phyloP scores from a whole-genome alignment of 2,888 invertebrate genomes.

The Periphyllus acericola region DNA sequence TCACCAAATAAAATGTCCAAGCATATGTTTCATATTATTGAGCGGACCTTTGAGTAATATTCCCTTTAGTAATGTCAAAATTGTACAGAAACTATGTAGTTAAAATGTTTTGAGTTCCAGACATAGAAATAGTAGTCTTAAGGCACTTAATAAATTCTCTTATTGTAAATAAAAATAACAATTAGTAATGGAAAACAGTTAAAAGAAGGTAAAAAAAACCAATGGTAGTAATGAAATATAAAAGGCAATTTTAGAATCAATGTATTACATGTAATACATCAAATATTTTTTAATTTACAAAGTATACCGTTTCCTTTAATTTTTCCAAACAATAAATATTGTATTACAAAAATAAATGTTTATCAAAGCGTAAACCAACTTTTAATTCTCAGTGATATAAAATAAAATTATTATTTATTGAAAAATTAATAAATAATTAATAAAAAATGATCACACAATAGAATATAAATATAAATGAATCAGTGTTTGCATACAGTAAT shows the following conservation, averaged over 20 bases:
- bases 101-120: slow-evolving; percentile 7
- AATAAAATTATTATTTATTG: background rate
- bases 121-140: background rate
- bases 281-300: background rate
- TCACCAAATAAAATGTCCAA: background rate
- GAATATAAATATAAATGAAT: background rate
- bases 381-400: background rate
- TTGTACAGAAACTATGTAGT: background rate
- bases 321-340: background rate
- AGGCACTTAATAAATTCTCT: slow-evolving; percentile 34
- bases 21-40: slow-evolving; percentile 1
- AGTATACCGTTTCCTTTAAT: background rate
- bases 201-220: background rate
- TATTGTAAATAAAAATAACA: slow-evolving; percentile 14
- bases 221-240: background rate
- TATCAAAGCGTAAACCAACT: background rate
- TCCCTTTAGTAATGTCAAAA: background rate
- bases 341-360: background rate
- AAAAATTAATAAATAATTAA: background rate
- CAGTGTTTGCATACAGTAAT: background rate
- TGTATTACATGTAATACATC: background rate
- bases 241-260: background rate
- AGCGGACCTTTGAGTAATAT: background rate
- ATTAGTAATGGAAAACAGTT: background rate
- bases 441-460: background rate